phyloP scores from a whole-genome alignment of 1,140 invertebrate genomes.

The Meloidogyne exigua region DNA sequence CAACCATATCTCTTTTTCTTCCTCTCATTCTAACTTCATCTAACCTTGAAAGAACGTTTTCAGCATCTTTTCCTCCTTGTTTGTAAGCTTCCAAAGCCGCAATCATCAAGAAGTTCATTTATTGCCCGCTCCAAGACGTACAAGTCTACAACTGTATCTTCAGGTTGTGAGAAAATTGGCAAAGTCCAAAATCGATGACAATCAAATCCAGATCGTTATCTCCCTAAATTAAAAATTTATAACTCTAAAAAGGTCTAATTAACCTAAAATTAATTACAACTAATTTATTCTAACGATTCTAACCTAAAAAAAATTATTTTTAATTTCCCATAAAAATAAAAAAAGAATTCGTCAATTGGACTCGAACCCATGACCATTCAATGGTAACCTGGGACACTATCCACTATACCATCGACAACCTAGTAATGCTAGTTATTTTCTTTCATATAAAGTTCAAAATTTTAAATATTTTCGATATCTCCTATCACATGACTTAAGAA shows the following conservation, averaged over 20 bases:
- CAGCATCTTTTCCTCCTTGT: slow-evolving; percentile 67
- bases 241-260: neutral
- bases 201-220: slow-evolving; percentile 15
- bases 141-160: slow-evolving; percentile 93
- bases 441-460: no score
- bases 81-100: slow-evolving; percentile 75
- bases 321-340: neutral
- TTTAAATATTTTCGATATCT: no score
- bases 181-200: slow-evolving; percentile 55
- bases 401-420: neutral
- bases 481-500: no score
- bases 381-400: neutral
- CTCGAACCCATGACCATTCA: neutral
- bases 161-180: slow-evolving; percentile 75
- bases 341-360: neutral
- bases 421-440: no score
- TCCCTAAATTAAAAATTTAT: neutral
- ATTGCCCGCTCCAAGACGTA: slow-evolving; percentile 94
- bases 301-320: no score
- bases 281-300: no score
- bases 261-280: neutral
- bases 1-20: slow-evolving; percentile 90
- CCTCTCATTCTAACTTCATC: slow-evolving; percentile 85
- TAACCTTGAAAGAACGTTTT: slow-evolving; percentile 79
- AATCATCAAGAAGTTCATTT: slow-evolving; percentile 74